Conservation (phyloP, 2,797 vertebrate species). For the Loriculus beryllinus region DNA sequence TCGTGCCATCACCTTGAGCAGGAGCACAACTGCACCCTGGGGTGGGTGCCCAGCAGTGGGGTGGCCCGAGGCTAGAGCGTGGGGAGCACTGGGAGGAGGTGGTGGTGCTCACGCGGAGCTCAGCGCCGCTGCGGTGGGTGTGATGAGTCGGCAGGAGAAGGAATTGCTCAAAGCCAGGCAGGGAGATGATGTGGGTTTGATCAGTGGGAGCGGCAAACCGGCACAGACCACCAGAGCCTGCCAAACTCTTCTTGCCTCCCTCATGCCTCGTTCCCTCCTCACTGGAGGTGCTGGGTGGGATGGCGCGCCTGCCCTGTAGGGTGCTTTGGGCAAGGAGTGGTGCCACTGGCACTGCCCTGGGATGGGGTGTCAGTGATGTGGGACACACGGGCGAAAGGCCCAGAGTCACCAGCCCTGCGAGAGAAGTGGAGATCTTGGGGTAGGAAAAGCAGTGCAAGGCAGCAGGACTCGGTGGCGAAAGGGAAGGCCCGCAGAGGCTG, state of each 20-base stretch:
- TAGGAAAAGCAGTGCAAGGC: background rate
- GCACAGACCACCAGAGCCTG: conserved; percentile 2
- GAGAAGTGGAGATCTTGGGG: background rate
- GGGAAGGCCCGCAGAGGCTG: background rate
- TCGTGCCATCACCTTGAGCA: accelerated
- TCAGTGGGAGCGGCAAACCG: background rate
- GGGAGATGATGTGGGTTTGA: background rate
- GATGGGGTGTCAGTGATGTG: background rate
- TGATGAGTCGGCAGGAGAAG: background rate
- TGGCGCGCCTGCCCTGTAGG: accelerated
- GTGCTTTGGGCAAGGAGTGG: background rate
- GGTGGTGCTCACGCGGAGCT: background rate
- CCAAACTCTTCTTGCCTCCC: background rate
- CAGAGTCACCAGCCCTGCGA: background rate
- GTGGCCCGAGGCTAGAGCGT: background rate
- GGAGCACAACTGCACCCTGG: background rate
- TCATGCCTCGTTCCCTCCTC: background rate
- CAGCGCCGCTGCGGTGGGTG: background rate
- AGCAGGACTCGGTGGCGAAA: background rate
- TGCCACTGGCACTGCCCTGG: background rate
- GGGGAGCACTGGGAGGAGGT: background rate
- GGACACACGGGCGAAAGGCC: background rate
- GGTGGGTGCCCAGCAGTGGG: background rate
- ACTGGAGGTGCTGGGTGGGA: background rate
- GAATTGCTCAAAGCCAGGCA: background rate